A percentile compares a stretch with the other conserved stretches of the same genome.
phyloP scores from a whole-genome alignment of 2,888 invertebrate species.

The Melanophora roralis region DNA sequence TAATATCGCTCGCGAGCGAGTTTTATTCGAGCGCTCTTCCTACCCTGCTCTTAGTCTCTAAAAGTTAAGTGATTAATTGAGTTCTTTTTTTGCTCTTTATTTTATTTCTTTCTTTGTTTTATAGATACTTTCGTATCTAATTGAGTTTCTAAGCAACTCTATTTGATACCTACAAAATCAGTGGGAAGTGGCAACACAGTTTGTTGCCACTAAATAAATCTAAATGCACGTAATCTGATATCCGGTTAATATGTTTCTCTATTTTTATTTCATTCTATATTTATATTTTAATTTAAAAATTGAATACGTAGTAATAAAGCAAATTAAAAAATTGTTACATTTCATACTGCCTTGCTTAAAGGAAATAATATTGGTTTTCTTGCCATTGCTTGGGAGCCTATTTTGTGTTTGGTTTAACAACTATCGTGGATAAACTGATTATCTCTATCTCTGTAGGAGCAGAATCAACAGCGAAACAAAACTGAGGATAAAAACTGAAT shows the following conservation, averaged over 20 bases:
- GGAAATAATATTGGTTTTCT: no score
- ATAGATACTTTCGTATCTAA: background rate
- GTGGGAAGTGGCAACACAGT: slow-evolving; percentile 50
- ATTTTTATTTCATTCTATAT: background rate
- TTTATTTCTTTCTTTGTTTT: slow-evolving; percentile 14
- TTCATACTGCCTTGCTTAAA: no score
- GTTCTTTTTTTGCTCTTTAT: background rate
- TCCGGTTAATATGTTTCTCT: slow-evolving; percentile 52
- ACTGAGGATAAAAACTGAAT: background rate
- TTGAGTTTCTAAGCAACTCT: slow-evolving; percentile 34
- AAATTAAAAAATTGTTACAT: no score
- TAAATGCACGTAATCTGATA: slow-evolving; percentile 59
- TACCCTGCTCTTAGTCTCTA: no score
- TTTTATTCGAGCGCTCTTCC: no score
- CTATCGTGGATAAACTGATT: no score
- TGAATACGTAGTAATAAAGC: background rate
- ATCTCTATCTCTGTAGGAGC: slow-evolving; percentile 33
- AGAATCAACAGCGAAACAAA: background rate
- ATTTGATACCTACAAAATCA: slow-evolving; percentile 27
- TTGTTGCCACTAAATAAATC: slow-evolving; percentile 28
- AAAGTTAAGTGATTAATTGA: slow-evolving; percentile 40
- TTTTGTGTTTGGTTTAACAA: no score
- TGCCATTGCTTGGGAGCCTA: no score
- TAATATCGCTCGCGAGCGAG: no score
- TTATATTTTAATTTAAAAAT: background rate